A percentile compares a stretch with the other conserved stretches of the same genome.
phyloP scores from a whole-genome alignment of 2,888 invertebrate genomes.

The Nomada hirtipes region DNA sequence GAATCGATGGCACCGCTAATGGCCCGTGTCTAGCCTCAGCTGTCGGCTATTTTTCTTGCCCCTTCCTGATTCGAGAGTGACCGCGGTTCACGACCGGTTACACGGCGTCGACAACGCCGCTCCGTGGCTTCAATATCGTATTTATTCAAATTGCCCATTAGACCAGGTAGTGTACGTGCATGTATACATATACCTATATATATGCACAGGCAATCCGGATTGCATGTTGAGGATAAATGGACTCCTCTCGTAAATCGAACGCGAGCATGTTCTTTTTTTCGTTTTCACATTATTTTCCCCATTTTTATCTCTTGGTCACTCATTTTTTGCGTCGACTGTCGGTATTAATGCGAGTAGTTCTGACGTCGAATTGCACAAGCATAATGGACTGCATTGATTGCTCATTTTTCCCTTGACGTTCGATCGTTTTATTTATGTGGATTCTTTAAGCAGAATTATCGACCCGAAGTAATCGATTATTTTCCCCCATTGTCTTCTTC shows the following conservation, averaged over 20 bases:
- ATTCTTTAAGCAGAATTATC: too few species aligned
- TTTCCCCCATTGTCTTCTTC: too few species aligned
- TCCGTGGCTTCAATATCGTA: slow-evolving; percentile 67
- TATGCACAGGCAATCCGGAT: slow-evolving; percentile 3
- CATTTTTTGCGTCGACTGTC: background rate
- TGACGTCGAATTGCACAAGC: slow-evolving; percentile 49
- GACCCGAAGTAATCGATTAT: too few species aligned
- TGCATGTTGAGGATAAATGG: slow-evolving; percentile 64
- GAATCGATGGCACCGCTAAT: slow-evolving; percentile 67
- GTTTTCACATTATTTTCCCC: background rate
- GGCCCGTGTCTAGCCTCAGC: slow-evolving; percentile 49
- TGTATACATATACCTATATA: background rate
- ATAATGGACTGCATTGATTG: slow-evolving; percentile 31
- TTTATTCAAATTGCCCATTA: slow-evolving; percentile 74
- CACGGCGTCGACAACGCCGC: slow-evolving; percentile 58
- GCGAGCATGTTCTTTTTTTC: slow-evolving; percentile 33
- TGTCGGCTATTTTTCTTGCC: slow-evolving; percentile 66
- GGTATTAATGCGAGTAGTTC: slow-evolving; percentile 62
- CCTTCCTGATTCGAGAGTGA: slow-evolving; percentile 59
- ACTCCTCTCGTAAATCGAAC: slow-evolving; percentile 69
- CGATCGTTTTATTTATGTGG: too few species aligned
- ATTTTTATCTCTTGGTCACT: too few species aligned
- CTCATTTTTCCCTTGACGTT: slow-evolving; percentile 31
- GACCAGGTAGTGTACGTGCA: slow-evolving; percentile 31
- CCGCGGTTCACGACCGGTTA: slow-evolving; percentile 57